Evolutionary conservation across 2,113 vertebrate genomes (phyloP).

Genomic region (Sinocyclocheilus anophthalmus): DNA sequence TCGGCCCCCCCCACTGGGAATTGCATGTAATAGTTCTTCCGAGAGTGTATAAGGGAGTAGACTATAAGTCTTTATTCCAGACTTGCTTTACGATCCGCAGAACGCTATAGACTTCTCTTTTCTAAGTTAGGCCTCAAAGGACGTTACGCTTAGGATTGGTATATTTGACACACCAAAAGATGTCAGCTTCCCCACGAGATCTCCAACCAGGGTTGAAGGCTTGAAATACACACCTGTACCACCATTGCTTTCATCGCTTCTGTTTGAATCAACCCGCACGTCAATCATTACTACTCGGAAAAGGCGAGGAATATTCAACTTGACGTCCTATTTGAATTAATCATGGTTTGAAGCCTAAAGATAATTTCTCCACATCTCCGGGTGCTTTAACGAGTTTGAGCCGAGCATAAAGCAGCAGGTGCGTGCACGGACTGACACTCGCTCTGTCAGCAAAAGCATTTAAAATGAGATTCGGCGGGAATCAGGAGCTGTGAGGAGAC

Average conservation of each 20-base stretch:
- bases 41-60: not conserved
- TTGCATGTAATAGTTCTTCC: not conserved
- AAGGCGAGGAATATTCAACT: slow-evolving; percentile 34
- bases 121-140: slow-evolving; percentile 25
- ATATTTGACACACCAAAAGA: slow-evolving; percentile 36
- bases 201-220: not conserved
- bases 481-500: slow-evolving; percentile 43
- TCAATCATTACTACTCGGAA: slow-evolving; percentile 27
- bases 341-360: slow-evolving; percentile 53
- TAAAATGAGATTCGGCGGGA: slow-evolving; percentile 25
- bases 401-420: slow-evolving; percentile 55
- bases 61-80: not conserved
- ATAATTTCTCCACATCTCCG: slow-evolving; percentile 11
- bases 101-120: not conserved
- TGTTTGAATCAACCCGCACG: slow-evolving; percentile 10
- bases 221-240: slow-evolving; percentile 19
- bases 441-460: slow-evolving; percentile 62
- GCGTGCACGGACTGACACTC: slow-evolving; percentile 64
- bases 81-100: not conserved
- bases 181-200: not conserved
- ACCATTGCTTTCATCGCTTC: slow-evolving; percentile 11
- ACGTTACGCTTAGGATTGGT: not conserved
- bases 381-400: slow-evolving; percentile 37
- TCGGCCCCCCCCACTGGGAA: no score
- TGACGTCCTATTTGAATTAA: slow-evolving; percentile 56